These are phyloP conservation scores for Actias luna DNA, from an alignment of 2,888 invertebrate genomes.

Conservation along the genomic window DNA sequence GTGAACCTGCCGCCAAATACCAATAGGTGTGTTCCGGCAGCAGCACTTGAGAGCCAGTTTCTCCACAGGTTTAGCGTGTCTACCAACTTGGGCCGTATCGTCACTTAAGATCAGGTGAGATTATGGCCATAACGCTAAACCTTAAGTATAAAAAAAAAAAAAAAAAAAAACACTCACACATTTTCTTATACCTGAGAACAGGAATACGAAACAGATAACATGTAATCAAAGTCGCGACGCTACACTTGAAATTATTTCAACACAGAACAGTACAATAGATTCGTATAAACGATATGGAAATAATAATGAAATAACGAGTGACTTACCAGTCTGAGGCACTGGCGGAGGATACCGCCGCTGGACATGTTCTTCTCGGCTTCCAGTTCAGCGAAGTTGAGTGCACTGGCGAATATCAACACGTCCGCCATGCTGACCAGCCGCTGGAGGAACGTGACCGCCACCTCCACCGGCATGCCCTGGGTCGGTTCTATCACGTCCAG, in stretches of 20 bases:
- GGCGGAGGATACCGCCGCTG: constrained; percentile 98
- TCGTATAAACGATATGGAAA: neutral
- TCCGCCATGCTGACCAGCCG: constrained; percentile 99
- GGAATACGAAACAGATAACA: neutral
- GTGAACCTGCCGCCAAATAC: too few species aligned
- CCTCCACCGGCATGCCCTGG: constrained; percentile 99
- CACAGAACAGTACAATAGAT: constrained; percentile 31
- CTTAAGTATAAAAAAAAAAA: too few species aligned
- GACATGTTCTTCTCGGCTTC: constrained; percentile 99
- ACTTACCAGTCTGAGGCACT: constrained; percentile 95
- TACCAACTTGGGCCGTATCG: too few species aligned
- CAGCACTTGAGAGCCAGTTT: too few species aligned
- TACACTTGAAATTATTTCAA: too few species aligned
- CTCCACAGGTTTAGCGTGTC: too few species aligned
- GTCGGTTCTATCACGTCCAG: constrained; percentile 99
- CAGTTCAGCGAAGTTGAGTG: constrained; percentile 97
- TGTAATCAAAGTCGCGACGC: too few species aligned
- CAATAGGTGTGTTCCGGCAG: too few species aligned
- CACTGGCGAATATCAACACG: constrained; percentile 98
- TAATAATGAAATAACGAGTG: neutral
- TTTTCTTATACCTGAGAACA: too few species aligned
- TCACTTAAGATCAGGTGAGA: too few species aligned
- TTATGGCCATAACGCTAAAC: too few species aligned
- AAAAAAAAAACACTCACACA: too few species aligned
- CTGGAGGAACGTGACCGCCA: constrained; percentile 98